Base-by-base conservation (phyloP, 2,888 invertebrate genomes). In the Phaedon cochleariae region DNA sequence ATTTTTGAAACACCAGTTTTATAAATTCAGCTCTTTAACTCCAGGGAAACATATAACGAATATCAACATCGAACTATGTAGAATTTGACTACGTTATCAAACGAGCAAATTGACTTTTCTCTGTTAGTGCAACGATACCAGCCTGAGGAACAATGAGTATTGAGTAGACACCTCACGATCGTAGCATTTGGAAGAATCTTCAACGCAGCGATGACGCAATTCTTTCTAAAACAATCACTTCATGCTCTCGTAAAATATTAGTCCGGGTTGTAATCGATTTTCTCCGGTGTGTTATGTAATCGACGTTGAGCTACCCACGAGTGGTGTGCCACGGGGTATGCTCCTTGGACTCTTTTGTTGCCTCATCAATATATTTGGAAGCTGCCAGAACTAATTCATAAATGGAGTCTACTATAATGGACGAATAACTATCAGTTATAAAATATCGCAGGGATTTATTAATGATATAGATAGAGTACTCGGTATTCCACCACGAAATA, bases 91-190 rank as follows among this genome's bases (percentile, higher is more conserved):
- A n/a, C n/a, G n/a, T n/a, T n/a, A n/a, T n/a, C n/a, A n/a, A n/a
- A n/a, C n/a, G n/a, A n/a, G n/a, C n/a, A n/a, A n/a, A n/a, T n/a
- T n/a, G n/a, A n/a, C n/a, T n/a, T n/a, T n/a, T n/a, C n/a, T n/a
- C n/a, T 67, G 63, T 73, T 74, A 71, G 67, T 67, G 64, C 73
- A 73, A 75, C 7, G 7, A 41, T 41, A 41, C 7, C 41, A 41
- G 41, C 41, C 41, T n/a, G 15, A 41, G 41, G 41, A 41, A 41
- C 12, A n/a, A 15, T 15, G 7, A n/a, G n/a, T n/a, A 26, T 7
- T 26, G 4, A 26, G 7, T 3, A 1, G 41, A 41, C 41, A 41
- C 41, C 41, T 41, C 41, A 41, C 41, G 41, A 41, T 41, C 15
- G 2, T 41, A 41, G 41, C 41, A 41, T 41, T 41, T 41, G 41